Percentiles rank a stretch among this genome's conserved stretches.
Conservation (phyloP, 2,113 vertebrate species). For the Erythrocebus patas region DNA sequence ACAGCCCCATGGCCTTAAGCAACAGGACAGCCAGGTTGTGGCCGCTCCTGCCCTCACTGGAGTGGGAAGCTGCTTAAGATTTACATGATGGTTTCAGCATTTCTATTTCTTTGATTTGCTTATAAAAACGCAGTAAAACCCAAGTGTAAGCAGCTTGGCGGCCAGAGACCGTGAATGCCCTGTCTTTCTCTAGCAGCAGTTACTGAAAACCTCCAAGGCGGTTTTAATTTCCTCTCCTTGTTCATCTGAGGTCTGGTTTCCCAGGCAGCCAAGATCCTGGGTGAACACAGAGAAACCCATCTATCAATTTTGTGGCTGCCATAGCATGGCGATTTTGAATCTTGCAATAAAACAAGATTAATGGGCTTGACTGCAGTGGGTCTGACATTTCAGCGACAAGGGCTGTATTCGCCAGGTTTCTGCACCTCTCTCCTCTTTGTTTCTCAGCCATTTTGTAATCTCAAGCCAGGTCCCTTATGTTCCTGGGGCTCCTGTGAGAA, state of each 20-base stretch:
- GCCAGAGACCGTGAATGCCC: background rate
- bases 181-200: background rate
- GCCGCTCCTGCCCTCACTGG: accelerated
- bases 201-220: background rate
- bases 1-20: background rate
- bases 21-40: background rate
- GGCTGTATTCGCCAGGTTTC: background rate
- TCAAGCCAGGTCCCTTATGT: background rate
- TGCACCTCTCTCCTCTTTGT: background rate
- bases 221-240: slow-evolving; percentile 53
- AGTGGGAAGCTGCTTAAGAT: background rate
- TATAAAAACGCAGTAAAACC: background rate
- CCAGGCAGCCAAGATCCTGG: slow-evolving; percentile 46
- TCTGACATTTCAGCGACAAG: slow-evolving; percentile 12
- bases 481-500: background rate
- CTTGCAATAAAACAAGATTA: slow-evolving; percentile 61
- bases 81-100: background rate
- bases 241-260: slow-evolving; percentile 40
- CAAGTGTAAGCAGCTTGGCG: background rate
- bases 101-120: background rate
- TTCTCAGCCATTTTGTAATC: background rate
- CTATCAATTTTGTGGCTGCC: slow-evolving; percentile 53
- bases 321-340: slow-evolving; percentile 17
- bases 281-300: slow-evolving; percentile 27
- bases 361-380: slow-evolving; percentile 41